A percentile compares a stretch with the other conserved stretches of the same genome.
Evolutionary conservation across 2,797 vertebrate genomes (phyloP).

Genomic region (Pitangus sulphuratus): DNA sequence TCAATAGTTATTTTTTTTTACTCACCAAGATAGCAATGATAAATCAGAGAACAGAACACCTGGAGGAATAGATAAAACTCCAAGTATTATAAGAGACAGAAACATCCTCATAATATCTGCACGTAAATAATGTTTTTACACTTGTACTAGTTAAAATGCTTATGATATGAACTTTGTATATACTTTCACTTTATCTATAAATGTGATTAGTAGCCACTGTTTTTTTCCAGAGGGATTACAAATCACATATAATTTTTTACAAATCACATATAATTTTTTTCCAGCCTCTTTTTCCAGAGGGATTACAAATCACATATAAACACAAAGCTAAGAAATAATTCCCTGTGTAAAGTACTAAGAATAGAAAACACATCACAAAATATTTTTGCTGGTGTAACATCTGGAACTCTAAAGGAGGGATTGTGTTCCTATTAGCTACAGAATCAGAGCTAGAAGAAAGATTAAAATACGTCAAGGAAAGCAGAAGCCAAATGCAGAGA

Average conservation of each 20-base stretch:
- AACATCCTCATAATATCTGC: not conserved
- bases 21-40: not conserved
- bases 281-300: not conserved
- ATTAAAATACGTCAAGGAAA: not conserved
- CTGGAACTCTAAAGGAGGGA: not conserved
- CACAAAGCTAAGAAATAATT: constrained; percentile 16
- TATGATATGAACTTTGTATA: not conserved
- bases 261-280: no score
- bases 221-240: constrained; percentile 11
- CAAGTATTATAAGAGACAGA: not conserved
- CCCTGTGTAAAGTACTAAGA: not conserved
- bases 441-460: not conserved
- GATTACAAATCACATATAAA: not conserved
- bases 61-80: not conserved
- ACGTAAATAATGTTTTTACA: not conserved
- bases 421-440: not conserved
- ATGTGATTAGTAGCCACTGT: not conserved
- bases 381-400: not conserved
- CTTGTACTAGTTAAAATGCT: not conserved
- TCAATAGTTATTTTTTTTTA: not conserved
- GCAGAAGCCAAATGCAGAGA: not conserved
- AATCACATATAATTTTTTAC: not conserved
- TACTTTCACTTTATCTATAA: not conserved
- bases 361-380: not conserved
- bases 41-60: not conserved